Conservation (phyloP, 2,888 invertebrate species). For the Machimus rusticus region DNA sequence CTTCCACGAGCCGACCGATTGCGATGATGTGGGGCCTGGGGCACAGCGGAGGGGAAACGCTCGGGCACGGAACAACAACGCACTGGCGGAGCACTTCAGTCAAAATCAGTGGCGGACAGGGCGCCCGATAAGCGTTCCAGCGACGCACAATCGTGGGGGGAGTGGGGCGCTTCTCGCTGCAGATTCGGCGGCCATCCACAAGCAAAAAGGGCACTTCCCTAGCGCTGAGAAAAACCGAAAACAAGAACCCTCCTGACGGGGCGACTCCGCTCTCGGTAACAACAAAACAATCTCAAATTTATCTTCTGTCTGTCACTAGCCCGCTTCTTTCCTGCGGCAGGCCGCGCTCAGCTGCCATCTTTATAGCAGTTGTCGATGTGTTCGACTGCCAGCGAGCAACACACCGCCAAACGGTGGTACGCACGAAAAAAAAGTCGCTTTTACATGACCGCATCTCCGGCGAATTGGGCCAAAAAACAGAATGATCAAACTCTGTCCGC, state of each 20-base stretch:
- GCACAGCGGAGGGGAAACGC: background rate
- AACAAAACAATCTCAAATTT: background rate
- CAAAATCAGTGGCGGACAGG: background rate
- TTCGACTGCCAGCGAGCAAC: background rate
- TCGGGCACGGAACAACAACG: background rate
- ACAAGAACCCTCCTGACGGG: background rate
- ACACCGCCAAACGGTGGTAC: background rate
- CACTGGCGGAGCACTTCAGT: background rate
- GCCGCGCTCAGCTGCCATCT: slow-evolving; percentile 41
- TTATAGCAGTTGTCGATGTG: background rate
- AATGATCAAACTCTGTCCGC: background rate
- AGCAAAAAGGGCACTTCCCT: background rate
- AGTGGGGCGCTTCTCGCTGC: background rate
- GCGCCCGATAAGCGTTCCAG: background rate
- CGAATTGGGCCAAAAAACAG: background rate
- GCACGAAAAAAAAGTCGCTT: background rate
- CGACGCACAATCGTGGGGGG: background rate
- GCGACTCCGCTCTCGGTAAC: background rate
- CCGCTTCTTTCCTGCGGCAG: background rate
- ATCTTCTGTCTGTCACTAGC: background rate
- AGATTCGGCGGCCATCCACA: background rate
- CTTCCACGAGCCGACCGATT: background rate
- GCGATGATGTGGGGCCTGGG: background rate
- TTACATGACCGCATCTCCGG: background rate
- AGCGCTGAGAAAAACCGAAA: background rate